Conservation (phyloP, 2,888 invertebrate species). For the Lathronympha strigana region DNA sequence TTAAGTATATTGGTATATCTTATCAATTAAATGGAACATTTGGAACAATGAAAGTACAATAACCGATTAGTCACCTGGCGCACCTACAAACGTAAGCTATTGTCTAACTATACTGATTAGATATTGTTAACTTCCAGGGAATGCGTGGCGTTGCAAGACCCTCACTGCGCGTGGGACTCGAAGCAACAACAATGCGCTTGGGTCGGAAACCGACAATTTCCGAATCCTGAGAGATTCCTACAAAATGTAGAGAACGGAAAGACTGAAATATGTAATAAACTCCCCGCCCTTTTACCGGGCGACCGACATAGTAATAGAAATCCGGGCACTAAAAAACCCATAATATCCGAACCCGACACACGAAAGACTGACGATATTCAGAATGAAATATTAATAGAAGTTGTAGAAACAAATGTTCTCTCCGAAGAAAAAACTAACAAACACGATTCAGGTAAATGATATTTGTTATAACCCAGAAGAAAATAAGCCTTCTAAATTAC, state of each 20-base stretch:
- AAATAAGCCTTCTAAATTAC: too few species aligned
- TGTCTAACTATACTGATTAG: constrained; percentile 24
- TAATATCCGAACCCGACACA: constrained; percentile 75
- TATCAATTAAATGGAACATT: not conserved
- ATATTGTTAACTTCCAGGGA: constrained; percentile 84
- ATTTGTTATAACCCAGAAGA: too few species aligned
- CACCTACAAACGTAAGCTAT: constrained; percentile 33
- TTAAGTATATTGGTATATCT: not conserved
- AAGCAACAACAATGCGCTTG: constrained; percentile 85
- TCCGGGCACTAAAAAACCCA: constrained; percentile 76
- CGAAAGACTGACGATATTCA: constrained; percentile 84
- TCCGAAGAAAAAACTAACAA: constrained; percentile 81
- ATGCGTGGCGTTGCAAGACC: constrained; percentile 97
- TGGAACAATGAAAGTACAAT: constrained; percentile 14
- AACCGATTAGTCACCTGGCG: constrained; percentile 23
- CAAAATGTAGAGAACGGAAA: constrained; percentile 90
- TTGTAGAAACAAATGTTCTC: constrained; percentile 86
- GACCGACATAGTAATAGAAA: constrained; percentile 74
- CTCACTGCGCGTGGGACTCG: constrained; percentile 98
- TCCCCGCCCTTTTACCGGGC: constrained; percentile 72
- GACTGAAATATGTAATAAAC: constrained; percentile 83
- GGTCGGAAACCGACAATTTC: constrained; percentile 83
- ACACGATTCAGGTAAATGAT: constrained; percentile 74
- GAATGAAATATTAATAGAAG: constrained; percentile 87
- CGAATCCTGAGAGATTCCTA: constrained; percentile 86